These are phyloP conservation scores for Cephalopholis sonnerati DNA, from an alignment of 2,113 vertebrate genomes.

Conservation along the genomic window DNA sequence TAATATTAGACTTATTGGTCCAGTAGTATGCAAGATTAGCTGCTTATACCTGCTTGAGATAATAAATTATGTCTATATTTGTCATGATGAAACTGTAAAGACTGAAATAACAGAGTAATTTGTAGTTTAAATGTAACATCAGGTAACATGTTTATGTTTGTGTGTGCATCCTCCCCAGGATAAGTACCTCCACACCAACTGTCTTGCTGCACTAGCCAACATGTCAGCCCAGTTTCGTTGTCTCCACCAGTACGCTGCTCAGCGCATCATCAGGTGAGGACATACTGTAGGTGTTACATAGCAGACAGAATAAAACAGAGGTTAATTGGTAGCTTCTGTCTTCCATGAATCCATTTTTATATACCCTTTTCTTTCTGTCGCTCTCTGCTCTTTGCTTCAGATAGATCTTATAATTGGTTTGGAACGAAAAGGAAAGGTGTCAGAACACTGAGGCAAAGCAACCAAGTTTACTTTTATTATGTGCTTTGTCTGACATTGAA, in stretches of 20 bases:
- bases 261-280: constrained; percentile 97
- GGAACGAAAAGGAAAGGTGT: not conserved
- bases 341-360: not conserved
- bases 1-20: too few species aligned
- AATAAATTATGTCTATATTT: not conserved
- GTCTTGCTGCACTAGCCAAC: constrained; percentile 96
- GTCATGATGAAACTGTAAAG: not conserved
- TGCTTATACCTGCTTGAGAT: too few species aligned
- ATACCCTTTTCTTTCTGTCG: not conserved
- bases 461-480: not conserved
- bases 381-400: not conserved
- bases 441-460: not conserved
- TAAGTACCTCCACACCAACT: constrained; percentile 99
- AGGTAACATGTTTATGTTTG: not conserved
- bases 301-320: not conserved
- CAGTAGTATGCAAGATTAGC: too few species aligned
- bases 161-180: constrained; percentile 85
- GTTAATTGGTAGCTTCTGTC: not conserved
- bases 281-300: not conserved
- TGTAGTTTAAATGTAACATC: not conserved
- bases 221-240: constrained; percentile 98
- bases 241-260: constrained; percentile 97
- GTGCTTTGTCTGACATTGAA: not conserved
- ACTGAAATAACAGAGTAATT: not conserved
- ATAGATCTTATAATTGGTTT: not conserved